phyloP scores from a whole-genome alignment of 2,888 invertebrate genomes.

The Sinelater perroti region DNA sequence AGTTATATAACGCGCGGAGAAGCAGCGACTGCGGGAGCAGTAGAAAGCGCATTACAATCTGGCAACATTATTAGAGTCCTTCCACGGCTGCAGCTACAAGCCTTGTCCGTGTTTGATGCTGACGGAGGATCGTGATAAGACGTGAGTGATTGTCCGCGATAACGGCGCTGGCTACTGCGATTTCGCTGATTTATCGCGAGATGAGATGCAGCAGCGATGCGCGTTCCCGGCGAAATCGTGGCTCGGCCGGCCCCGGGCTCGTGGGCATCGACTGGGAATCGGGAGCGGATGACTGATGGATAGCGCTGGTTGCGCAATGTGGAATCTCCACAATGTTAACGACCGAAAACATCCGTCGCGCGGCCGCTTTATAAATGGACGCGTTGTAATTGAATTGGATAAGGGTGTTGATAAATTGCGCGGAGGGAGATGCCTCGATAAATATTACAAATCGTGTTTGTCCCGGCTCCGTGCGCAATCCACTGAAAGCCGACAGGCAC shows the following conservation, averaged over 20 bases:
- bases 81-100: conserved; percentile 42
- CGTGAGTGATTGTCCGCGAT: conserved; percentile 48
- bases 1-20: conserved; percentile 31
- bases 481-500: conserved; percentile 21
- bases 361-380: conserved; percentile 18
- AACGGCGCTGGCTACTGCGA: conserved; percentile 45
- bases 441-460: conserved; percentile 27
- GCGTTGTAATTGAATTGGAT: conserved; percentile 21
- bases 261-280: too few species aligned
- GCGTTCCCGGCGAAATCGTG: too few species aligned
- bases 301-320: too few species aligned
- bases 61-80: conserved; percentile 44
- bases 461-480: conserved; percentile 21
- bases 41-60: conserved; percentile 35
- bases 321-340: too few species aligned
- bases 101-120: conserved; percentile 44
- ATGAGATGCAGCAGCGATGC: conserved; percentile 31
- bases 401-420: conserved; percentile 25
- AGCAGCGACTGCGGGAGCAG: conserved; percentile 27
- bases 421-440: conserved; percentile 21
- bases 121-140: conserved; percentile 49
- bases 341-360: conserved; percentile 3
- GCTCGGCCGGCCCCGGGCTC: not conserved
- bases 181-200: conserved; percentile 39
- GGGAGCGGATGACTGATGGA: too few species aligned